Conservation (phyloP, 2,888 invertebrate species). For the Microctonus hyperodae region DNA sequence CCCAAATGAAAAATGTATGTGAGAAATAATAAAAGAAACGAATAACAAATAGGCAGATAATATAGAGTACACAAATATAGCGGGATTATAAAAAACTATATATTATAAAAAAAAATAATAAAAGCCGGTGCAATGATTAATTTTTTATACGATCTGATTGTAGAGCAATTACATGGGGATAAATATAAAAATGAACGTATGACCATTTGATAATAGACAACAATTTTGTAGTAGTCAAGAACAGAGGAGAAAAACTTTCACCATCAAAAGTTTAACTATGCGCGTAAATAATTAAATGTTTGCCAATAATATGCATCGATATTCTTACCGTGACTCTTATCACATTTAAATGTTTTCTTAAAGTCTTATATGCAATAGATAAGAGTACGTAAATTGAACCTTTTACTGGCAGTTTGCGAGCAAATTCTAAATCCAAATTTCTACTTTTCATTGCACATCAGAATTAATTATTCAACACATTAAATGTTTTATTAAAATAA, state of each 20-base stretch:
- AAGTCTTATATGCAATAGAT: neutral
- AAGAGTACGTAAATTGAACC: neutral
- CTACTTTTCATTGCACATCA: conserved; percentile 18
- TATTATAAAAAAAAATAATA: neutral
- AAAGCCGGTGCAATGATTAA: neutral
- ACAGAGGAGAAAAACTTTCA: conserved; percentile 22
- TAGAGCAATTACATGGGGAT: neutral
- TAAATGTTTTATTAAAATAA: neutral
- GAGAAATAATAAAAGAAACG: neutral
- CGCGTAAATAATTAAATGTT: neutral
- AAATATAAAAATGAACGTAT: neutral
- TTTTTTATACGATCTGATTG: neutral
- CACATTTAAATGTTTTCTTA: neutral
- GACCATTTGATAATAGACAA: neutral
- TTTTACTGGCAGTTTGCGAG: neutral
- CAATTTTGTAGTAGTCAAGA: neutral
- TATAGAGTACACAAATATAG: neutral
- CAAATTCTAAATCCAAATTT: neutral
- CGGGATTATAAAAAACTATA: neutral
- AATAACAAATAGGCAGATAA: neutral
- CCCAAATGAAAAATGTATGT: neutral
- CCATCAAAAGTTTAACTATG: neutral
- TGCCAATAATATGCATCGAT: conserved; percentile 1
- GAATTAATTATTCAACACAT: conserved; percentile 10
- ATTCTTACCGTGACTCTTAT: neutral